phyloP scores from a whole-genome alignment of 2,113 vertebrate genomes.

The Grus americana region DNA sequence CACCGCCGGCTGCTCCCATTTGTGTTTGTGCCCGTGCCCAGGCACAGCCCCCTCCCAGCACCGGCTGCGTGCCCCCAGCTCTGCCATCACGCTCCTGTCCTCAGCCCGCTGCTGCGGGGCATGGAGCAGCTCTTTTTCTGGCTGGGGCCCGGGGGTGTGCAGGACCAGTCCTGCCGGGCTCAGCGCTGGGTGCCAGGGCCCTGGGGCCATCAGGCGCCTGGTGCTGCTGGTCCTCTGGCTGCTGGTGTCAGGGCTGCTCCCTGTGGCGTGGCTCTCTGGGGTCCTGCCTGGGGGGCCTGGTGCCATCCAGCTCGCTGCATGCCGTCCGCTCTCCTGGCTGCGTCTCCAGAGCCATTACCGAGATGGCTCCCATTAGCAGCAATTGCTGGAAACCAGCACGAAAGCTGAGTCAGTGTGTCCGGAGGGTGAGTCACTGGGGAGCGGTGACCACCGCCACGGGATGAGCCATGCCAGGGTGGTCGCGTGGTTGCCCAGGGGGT shows the following conservation, averaged over 20 bases:
- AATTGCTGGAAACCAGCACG: not conserved
- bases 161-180: fast-evolving
- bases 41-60: not conserved
- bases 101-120: not conserved
- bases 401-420: not conserved
- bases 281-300: not conserved
- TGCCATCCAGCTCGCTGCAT: fast-evolving
- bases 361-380: not conserved
- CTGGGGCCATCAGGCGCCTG: fast-evolving
- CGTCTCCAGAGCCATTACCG: not conserved
- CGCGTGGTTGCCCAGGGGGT: not conserved
- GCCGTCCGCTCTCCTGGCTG: not conserved
- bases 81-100: fast-evolving
- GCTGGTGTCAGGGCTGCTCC: not conserved
- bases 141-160: fast-evolving
- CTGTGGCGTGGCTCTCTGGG: too few relatives aligned
- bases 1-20: fast-evolving
- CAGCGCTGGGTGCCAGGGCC: fast-evolving
- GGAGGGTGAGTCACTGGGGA: slow-evolving; percentile 4
- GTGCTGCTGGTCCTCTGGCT: not conserved
- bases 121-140: not conserved
- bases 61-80: fast-evolving
- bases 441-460: not conserved
- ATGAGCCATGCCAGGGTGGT: not conserved
- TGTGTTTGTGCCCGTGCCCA: fast-evolving